These are phyloP conservation scores for Dugesia japonica DNA, from an alignment of 2,888 invertebrate genomes.

Conservation along the genomic window DNA sequence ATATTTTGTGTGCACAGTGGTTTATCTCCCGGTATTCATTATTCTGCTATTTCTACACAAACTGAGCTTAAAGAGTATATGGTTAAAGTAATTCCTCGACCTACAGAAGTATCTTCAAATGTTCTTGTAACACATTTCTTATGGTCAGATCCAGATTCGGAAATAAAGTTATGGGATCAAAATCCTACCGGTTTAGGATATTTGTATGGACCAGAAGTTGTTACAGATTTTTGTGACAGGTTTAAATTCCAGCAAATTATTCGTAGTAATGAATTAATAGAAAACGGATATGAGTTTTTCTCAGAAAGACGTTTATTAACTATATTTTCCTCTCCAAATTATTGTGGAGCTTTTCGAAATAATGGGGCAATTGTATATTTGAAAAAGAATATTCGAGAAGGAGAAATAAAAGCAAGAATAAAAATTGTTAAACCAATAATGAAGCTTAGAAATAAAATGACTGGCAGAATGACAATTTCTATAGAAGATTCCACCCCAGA, in stretches of 20 bases:
- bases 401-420: conserved; percentile 22
- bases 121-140: conserved; percentile 11
- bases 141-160: conserved; percentile 25
- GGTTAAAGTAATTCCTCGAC: conserved; percentile 9
- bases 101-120: conserved; percentile 15
- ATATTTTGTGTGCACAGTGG: conserved; percentile 26
- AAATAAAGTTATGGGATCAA: conserved; percentile 22
- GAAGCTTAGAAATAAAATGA: conserved; percentile 14
- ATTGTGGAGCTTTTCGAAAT: conserved; percentile 12
- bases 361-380: background rate
- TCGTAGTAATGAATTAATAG: background rate
- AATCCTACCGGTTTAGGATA: conserved; percentile 22
- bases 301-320: conserved; percentile 3
- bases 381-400: conserved; percentile 12
- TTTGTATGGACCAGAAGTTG: conserved; percentile 22
- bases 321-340: conserved; percentile 16
- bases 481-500: conserved; percentile 3
- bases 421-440: background rate
- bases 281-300: conserved; percentile 23
- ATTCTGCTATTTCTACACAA: conserved; percentile 10
- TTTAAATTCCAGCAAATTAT: conserved; percentile 23
- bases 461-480: conserved; percentile 7
- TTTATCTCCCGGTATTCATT: conserved; percentile 24
- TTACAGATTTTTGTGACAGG: conserved; percentile 20
- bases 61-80: conserved; percentile 12